Evolutionary conservation across 53 echinoderm and acorn worm species (phyloP).

Genomic region (Zoroaster sp.): DNA sequence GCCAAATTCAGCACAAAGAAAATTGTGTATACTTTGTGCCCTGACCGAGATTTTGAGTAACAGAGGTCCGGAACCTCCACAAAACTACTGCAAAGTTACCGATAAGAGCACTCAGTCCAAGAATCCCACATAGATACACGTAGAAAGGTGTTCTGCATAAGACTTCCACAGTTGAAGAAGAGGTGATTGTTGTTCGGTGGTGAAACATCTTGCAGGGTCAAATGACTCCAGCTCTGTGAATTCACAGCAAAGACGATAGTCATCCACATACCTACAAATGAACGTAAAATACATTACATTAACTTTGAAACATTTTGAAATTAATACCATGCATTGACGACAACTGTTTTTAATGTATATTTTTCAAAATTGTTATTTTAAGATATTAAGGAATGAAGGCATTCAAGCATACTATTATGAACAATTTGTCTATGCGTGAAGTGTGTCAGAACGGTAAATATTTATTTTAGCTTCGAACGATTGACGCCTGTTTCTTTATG

Average conservation of each 20-base stretch:
- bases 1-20: constrained; percentile 21
- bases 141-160: constrained; percentile 49
- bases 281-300: no score
- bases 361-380: no score
- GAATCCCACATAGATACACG: constrained; percentile 47
- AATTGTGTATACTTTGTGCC: constrained; percentile 13
- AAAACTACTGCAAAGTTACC: constrained; percentile 51
- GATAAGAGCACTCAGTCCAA: constrained; percentile 55
- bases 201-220: background rate
- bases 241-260: constrained; percentile 18
- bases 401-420: no score
- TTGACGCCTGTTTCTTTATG: no score
- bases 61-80: background rate
- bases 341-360: no score
- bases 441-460: no score
- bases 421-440: no score
- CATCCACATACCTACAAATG: constrained; percentile 6
- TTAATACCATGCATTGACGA: no score
- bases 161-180: constrained; percentile 44
- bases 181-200: constrained; percentile 21
- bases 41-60: background rate
- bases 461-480: no score
- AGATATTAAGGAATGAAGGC: no score
- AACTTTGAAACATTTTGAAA: no score
- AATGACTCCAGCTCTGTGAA: background rate